Conservation (phyloP, 2,797 vertebrate genomes). For the Manis javanica region DNA sequence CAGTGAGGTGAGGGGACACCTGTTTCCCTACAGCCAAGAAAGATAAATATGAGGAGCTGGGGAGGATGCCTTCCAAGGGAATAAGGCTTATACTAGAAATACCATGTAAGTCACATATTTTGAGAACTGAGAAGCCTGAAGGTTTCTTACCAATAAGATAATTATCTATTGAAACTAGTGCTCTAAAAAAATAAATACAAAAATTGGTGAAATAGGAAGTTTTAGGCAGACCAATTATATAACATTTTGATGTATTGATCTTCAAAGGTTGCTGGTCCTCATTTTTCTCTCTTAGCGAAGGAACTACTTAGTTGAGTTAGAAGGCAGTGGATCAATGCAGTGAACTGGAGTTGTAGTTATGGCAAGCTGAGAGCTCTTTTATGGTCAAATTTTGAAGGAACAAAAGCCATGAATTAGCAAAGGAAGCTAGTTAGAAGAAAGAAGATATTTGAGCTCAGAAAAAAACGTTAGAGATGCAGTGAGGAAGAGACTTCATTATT, state of each 20-base stretch:
- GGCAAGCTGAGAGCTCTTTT: not conserved
- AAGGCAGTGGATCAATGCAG: not conserved
- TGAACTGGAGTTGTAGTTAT: not conserved
- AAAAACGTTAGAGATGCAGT: not conserved
- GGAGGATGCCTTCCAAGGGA: not conserved
- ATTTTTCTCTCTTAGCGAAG: not conserved
- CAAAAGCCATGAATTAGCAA: not conserved
- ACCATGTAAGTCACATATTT: not conserved
- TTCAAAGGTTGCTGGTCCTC: not conserved
- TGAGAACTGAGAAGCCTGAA: not conserved
- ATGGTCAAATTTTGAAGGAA: not conserved
- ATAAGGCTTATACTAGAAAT: not conserved
- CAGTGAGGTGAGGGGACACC: not conserved
- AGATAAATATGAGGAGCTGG: not conserved
- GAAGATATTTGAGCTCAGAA: not conserved
- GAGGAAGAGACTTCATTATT: not conserved
- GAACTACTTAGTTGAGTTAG: not conserved
- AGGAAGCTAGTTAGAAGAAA: not conserved
- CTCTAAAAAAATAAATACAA: conserved; percentile 29
- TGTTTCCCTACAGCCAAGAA: not conserved
- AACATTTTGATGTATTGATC: not conserved
- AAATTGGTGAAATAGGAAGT: not conserved
- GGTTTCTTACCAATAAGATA: not conserved
- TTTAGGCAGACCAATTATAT: not conserved
- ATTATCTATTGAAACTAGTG: not conserved